These are phyloP conservation scores for Oncopodura yosiiana DNA, from an alignment of 1,140 invertebrate species.

Conservation along the genomic window DNA sequence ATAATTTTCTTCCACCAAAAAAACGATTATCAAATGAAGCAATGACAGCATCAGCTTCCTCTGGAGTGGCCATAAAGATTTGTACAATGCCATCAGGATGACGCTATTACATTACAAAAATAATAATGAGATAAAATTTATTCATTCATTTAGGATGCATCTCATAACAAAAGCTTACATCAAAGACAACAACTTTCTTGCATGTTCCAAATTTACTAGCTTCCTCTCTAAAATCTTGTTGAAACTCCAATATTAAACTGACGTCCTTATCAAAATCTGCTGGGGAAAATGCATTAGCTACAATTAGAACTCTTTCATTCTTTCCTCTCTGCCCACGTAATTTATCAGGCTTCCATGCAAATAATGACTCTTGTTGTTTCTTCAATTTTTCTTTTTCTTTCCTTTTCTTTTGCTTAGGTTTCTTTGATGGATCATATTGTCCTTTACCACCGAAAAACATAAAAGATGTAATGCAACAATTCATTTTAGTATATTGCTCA, in stretches of 20 bases:
- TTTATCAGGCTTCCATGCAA: conserved; percentile 94
- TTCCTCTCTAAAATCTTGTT: conserved; percentile 80
- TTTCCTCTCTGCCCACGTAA: conserved; percentile 69
- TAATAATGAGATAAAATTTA: not conserved
- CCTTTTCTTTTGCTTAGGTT: conserved; percentile 82
- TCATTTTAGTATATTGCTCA: no score
- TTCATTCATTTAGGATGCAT: not conserved
- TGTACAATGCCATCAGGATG: conserved; percentile 91
- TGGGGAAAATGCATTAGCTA: conserved; percentile 89
- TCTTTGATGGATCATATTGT: conserved; percentile 82
- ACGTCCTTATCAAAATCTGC: conserved; percentile 83
- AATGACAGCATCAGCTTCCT: conserved; percentile 83
- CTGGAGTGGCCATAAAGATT: conserved; percentile 78
- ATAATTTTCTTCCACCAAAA: conserved; percentile 75
- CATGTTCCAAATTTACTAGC: conserved; percentile 86
- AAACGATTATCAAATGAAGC: conserved; percentile 80
- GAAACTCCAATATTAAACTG: conserved; percentile 76
- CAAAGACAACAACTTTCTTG: conserved; percentile 82
- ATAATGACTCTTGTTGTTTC: conserved; percentile 84
- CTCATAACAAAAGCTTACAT: conserved; percentile 53
- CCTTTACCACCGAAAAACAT: no score
- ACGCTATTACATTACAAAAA: conserved; percentile 45
- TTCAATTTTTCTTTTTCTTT: conserved; percentile 84
- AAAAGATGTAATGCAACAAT: no score
- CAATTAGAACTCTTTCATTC: conserved; percentile 80